Percentiles rank a stretch among this genome's conserved stretches.
These are phyloP conservation scores for Phasianus colchicus DNA, from an alignment of 2,113 vertebrate genomes.

Conservation along the genomic window DNA sequence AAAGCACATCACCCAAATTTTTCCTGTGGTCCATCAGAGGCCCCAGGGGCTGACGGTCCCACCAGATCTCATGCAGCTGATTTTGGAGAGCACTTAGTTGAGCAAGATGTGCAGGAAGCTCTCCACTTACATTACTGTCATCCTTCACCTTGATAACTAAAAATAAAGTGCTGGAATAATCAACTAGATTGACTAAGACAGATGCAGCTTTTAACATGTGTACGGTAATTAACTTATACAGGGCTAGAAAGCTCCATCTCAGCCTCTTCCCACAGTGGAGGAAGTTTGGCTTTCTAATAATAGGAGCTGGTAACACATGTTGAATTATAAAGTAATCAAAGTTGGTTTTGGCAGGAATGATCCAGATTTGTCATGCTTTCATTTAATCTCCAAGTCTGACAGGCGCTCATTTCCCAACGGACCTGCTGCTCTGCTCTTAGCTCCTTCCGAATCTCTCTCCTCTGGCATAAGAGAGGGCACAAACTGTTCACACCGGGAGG, in stretches of 20 bases:
- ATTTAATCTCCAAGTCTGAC: slow-evolving; percentile 38
- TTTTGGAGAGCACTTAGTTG: not conserved
- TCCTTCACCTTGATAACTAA: slow-evolving; percentile 66
- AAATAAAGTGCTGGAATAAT: slow-evolving; percentile 71
- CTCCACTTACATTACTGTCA: slow-evolving; percentile 57
- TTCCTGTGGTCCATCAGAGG: not conserved
- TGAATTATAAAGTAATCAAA: slow-evolving; percentile 70
- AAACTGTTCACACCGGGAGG: rapidly evolving
- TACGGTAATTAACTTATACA: slow-evolving; percentile 73
- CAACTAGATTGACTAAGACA: slow-evolving; percentile 74
- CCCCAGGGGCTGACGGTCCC: not conserved
- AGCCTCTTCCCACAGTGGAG: slow-evolving; percentile 56
- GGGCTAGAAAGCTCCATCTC: slow-evolving; percentile 58
- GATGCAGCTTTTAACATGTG: slow-evolving; percentile 74
- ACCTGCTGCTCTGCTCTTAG: not conserved
- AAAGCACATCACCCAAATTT: not conserved
- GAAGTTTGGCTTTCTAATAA: slow-evolving; percentile 73
- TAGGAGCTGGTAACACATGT: slow-evolving; percentile 70
- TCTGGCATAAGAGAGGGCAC: not conserved
- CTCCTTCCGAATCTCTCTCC: not conserved
- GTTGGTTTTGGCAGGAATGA: slow-evolving; percentile 67
- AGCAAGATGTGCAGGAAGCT: slow-evolving; percentile 15
- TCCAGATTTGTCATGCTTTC: slow-evolving; percentile 43
- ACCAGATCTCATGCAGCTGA: not conserved
- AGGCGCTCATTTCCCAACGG: not conserved